These are phyloP conservation scores for Chromoteleia sp. DNA, from an alignment of 2,888 invertebrate species.

Conservation along the genomic window DNA sequence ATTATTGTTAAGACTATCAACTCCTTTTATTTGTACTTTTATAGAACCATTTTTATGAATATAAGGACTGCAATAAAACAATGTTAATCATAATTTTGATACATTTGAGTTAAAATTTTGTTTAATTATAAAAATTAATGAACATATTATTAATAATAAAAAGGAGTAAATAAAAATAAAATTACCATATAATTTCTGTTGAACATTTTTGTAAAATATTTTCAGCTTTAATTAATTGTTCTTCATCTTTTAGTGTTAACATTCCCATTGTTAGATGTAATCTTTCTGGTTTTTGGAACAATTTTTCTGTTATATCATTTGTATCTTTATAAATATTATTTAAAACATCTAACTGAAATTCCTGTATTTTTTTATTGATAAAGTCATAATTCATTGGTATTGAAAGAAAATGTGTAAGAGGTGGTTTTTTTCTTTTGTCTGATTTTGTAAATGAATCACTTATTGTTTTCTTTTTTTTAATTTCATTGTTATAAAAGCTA, in stretches of 20 bases:
- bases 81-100: too few species aligned
- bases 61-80: constrained; percentile 83
- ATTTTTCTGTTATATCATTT: constrained; percentile 88
- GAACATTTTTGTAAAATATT: constrained; percentile 85
- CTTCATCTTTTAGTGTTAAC: constrained; percentile 91
- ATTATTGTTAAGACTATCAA: constrained; percentile 92
- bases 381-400: constrained; percentile 88
- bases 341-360: constrained; percentile 87
- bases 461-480: background rate
- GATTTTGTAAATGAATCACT: background rate
- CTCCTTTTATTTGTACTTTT: constrained; percentile 88
- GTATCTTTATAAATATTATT: constrained; percentile 83
- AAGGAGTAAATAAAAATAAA: background rate
- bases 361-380: constrained; percentile 88
- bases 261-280: constrained; percentile 94
- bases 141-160: constrained; percentile 5
- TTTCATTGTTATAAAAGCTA: constrained; percentile 2
- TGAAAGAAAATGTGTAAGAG: constrained; percentile 94
- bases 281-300: constrained; percentile 91
- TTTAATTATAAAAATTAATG: too few species aligned
- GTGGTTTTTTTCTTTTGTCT: constrained; percentile 87
- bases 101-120: too few species aligned
- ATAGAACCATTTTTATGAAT: constrained; percentile 85
- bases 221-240: constrained; percentile 89
- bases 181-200: constrained; percentile 87